Conservation (phyloP, 2,888 invertebrate genomes). For the Isoperla grammatica region DNA sequence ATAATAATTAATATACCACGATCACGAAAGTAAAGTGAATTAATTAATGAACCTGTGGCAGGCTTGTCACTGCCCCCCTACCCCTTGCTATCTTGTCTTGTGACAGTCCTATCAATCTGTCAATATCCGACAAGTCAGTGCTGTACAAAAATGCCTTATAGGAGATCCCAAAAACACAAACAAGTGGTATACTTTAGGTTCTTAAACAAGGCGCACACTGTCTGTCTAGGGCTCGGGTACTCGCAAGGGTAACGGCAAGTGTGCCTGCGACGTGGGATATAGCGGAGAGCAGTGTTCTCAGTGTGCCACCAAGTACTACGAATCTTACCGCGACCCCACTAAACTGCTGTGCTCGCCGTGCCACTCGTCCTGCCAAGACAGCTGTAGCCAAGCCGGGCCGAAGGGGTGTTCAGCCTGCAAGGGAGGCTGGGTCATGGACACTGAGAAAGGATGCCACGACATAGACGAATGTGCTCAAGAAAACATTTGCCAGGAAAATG, state of each 20-base stretch:
- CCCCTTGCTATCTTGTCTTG: too few species aligned
- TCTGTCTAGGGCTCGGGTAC: constrained; percentile 71
- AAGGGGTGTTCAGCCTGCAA: constrained; percentile 61
- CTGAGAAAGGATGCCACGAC: constrained; percentile 74
- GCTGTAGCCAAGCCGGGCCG: constrained; percentile 68
- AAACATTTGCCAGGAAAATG: constrained; percentile 51
- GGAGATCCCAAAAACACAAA: too few species aligned
- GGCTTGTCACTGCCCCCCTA: too few species aligned
- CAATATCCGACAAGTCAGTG: too few species aligned
- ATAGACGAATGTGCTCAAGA: constrained; percentile 72
- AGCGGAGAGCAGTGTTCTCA: constrained; percentile 66
- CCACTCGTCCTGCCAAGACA: constrained; percentile 69
- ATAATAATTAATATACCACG: too few species aligned
- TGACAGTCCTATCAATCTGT: too few species aligned
- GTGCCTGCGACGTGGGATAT: constrained; percentile 81
- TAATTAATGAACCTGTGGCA: too few species aligned
- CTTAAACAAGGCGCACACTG: too few species aligned
- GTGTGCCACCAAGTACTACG: constrained; percentile 70
- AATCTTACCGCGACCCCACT: constrained; percentile 64
- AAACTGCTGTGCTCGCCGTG: constrained; percentile 74
- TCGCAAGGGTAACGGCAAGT: constrained; percentile 87
- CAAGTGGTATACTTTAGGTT: too few species aligned
- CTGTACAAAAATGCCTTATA: too few species aligned
- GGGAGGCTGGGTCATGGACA: constrained; percentile 66
- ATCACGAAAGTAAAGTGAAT: too few species aligned